phyloP scores from a whole-genome alignment of 2,888 invertebrate genomes.

The Chrysodeixis includens region DNA sequence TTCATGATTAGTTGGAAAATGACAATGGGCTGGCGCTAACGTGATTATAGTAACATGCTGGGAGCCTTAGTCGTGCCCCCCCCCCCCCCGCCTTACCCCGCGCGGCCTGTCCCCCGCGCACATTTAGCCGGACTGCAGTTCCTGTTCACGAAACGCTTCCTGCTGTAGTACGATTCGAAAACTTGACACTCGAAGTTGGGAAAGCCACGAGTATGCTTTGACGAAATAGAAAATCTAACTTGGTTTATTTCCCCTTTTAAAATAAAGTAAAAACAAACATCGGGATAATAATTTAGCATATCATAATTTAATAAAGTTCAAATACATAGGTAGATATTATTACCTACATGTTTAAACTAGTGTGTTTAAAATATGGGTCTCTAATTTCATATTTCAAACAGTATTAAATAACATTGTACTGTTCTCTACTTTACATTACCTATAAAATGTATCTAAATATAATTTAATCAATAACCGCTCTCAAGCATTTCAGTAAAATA shows the following conservation, averaged over 20 bases:
- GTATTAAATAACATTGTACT: no score
- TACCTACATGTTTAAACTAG: no score
- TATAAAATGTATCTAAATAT: no score
- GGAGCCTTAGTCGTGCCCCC: slow-evolving; percentile 8
- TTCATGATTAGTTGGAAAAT: neutral
- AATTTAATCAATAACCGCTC: neutral
- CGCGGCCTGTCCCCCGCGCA: slow-evolving; percentile 10
- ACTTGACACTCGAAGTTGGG: slow-evolving; percentile 56
- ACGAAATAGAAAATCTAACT: slow-evolving; percentile 1
- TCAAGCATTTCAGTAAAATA: neutral
- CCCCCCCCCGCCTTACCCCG: slow-evolving; percentile 9
- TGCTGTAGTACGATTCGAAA: slow-evolving; percentile 52
- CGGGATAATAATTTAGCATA: no score
- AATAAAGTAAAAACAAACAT: no score
- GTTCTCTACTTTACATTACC: neutral
- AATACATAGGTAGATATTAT: no score
- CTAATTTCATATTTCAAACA: no score
- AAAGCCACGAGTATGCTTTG: slow-evolving; percentile 18
- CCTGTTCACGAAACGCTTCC: slow-evolving; percentile 63
- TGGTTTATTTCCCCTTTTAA: no score
- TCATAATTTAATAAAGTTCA: no score
- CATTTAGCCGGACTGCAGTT: slow-evolving; percentile 40
- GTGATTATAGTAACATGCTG: neutral
- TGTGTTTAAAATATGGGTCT: no score
- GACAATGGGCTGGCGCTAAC: neutral